These are phyloP conservation scores for Eufriesea mexicana DNA, from an alignment of 1,140 invertebrate genomes.

Conservation along the genomic window DNA sequence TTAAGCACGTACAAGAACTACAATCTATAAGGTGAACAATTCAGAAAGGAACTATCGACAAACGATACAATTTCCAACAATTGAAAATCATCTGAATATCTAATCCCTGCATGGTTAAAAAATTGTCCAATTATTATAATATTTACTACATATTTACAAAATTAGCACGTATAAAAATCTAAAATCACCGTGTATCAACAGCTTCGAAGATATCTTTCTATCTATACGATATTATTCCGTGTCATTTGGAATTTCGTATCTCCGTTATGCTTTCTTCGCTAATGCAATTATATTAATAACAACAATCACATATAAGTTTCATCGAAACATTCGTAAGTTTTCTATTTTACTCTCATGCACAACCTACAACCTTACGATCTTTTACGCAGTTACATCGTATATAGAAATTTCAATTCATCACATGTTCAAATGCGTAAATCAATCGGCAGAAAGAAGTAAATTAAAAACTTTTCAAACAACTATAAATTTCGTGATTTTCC, in stretches of 20 bases:
- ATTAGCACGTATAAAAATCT: not conserved
- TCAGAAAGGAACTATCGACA: not conserved
- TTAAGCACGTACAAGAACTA: conserved; percentile 1
- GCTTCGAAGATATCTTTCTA: not conserved
- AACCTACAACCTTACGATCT: not conserved
- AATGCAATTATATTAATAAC: conserved; percentile 13
- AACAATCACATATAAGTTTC: not conserved
- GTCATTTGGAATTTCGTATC: not conserved
- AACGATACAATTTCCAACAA: not conserved
- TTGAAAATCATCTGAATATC: conserved; percentile 44
- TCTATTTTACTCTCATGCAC: not conserved
- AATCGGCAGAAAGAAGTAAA: not conserved
- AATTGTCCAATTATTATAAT: conserved; percentile 23
- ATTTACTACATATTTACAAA: conserved; percentile 27
- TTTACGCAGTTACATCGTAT: not conserved
- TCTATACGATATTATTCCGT: not conserved
- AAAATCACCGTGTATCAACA: not conserved
- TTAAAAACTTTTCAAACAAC: not conserved
- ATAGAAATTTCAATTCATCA: not conserved
- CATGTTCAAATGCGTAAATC: not conserved
- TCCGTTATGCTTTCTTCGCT: not conserved
- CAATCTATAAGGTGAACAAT: conserved; percentile 11
- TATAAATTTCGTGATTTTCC: not conserved
- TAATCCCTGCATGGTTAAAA: conserved; percentile 20
- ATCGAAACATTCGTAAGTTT: not conserved